Evolutionary conservation across 2,888 invertebrate genomes (phyloP), one percentile per base, ranked within the genome.

Genomic region (Drosophila rellima): DNA sequence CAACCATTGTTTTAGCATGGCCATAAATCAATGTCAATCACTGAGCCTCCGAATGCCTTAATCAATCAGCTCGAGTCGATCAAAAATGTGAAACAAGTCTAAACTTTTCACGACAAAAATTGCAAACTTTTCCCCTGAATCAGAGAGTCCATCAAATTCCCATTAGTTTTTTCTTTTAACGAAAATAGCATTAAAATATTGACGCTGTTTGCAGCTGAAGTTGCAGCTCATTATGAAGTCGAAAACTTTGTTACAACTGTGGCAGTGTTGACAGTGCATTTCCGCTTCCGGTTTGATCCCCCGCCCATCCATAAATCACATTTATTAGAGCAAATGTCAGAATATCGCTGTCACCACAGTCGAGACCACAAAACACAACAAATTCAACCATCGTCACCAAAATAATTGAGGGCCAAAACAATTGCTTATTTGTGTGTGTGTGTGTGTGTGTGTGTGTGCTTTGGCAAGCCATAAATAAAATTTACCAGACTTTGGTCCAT

Each of bases 1-100:
- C 56, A 35, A 29, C 47, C 69, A 39, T 44, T 76, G 73, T 63
- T 66, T 54, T 33, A n/a, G 7, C n/a, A 45, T 44, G 79, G 62
- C 68, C 71, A 88, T 85, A 85, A 88, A 88, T 85, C 84, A 85
- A 60, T 85, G 84, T 85, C 88, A 80, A 78, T 74, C 82, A 74
- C 66, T 63, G 37, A 29, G 60, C 57, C 48, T 47, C 47, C 26
- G 26, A 26, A 26, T 26, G 26, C 26, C 57, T 50, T 50, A 82
- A 87, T 83, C 83, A 87, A 83, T 83, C 82, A 74, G 70, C 48
- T 20, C 26, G 61, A 84, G 82, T 83, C 85, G 73, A 84, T 87
- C 79, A 84, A 75, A 76, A 59, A 55, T 45, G 54, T 29, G n/a
- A 45, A 37, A 47, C 11, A 47, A 10, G 45, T n/a, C 40, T n/a